Conservation (phyloP, 2,888 invertebrate genomes). For the Andrena haemorrhoa region DNA sequence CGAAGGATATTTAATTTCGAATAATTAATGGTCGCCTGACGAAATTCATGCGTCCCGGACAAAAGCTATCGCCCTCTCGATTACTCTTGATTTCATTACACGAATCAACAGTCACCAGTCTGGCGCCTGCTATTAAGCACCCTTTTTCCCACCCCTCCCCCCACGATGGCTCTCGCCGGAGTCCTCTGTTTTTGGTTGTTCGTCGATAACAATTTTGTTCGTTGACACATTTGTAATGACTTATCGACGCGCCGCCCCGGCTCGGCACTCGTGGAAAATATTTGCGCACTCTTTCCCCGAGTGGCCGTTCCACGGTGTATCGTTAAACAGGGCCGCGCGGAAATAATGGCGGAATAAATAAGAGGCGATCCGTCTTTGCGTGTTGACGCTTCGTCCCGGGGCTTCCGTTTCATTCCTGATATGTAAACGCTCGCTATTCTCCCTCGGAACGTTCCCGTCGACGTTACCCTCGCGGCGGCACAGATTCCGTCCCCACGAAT, state of each 20-base stretch:
- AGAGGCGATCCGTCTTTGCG: slow-evolving; percentile 41
- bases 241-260: slow-evolving; percentile 22
- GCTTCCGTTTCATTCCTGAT: slow-evolving; percentile 54
- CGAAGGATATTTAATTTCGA: slow-evolving; percentile 82
- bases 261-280: slow-evolving; percentile 42
- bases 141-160: slow-evolving; percentile 61
- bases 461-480: slow-evolving; percentile 22
- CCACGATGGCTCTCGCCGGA: background rate
- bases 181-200: slow-evolving; percentile 33
- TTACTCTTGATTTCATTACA: slow-evolving; percentile 79
- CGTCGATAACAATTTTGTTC: slow-evolving; percentile 42
- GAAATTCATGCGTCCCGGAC: slow-evolving; percentile 73
- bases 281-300: background rate
- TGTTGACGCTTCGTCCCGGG: slow-evolving; percentile 51
- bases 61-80: slow-evolving; percentile 73
- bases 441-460: slow-evolving; percentile 18
- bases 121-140: slow-evolving; percentile 72
- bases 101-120: slow-evolving; percentile 73
- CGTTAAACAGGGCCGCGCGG: slow-evolving; percentile 15
- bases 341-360: slow-evolving; percentile 49
- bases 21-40: slow-evolving; percentile 80
- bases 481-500: slow-evolving; percentile 28
- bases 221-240: slow-evolving; percentile 31
- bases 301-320: background rate
- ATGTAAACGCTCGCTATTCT: slow-evolving; percentile 36